Evolutionary conservation across 92 coral and sea anemone genomes (phyloP).

Genomic region (Umimayanthus chanpuru): DNA sequence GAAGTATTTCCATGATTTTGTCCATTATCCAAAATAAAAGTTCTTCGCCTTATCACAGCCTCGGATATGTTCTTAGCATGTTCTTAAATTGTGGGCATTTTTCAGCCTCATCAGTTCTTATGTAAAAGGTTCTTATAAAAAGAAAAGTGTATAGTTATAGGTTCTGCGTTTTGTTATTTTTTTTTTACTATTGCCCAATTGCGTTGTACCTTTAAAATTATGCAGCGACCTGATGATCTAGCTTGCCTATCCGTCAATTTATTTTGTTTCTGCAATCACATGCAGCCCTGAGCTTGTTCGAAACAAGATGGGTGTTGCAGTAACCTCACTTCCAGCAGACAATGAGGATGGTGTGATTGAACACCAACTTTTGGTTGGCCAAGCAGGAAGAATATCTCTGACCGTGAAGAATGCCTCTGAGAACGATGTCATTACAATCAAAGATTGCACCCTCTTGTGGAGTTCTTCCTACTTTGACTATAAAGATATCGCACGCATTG

Average conservation of each 20-base stretch:
- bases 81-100: no score
- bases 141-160: no score
- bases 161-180: no score
- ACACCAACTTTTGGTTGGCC: conserved; percentile 41
- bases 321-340: conserved; percentile 63
- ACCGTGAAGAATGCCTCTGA: conserved; percentile 51
- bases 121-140: no score
- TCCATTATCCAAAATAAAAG: no score
- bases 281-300: conserved; percentile 63
- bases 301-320: conserved; percentile 62
- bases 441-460: conserved; percentile 59
- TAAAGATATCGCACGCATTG: conserved; percentile 50
- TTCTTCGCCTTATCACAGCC: no score
- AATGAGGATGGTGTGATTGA: conserved; percentile 76
- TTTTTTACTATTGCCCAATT: no score
- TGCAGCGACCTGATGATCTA: no score
- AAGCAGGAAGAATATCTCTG: conserved; percentile 33
- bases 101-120: no score
- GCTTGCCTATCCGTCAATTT: not conserved
- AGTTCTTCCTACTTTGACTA: conserved; percentile 70
- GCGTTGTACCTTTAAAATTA: no score
- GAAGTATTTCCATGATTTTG: no score
- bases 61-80: no score
- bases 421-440: conserved; percentile 2
- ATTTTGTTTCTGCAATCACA: not conserved